These are phyloP conservation scores for Atta texana DNA, from an alignment of 1,140 invertebrate genomes.

Conservation along the genomic window DNA sequence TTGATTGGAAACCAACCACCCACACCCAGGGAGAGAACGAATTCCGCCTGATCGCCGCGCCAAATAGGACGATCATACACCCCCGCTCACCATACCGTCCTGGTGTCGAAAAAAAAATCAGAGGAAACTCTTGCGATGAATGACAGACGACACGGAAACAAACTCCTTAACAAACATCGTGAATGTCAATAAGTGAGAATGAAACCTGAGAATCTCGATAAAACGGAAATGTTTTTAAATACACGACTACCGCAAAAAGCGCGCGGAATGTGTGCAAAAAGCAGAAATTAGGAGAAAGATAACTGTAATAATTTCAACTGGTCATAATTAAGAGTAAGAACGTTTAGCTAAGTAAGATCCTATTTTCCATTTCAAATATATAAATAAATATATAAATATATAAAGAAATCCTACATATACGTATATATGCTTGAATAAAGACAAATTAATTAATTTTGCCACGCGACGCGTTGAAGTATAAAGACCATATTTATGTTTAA, in stretches of 20 bases:
- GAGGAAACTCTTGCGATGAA: not conserved
- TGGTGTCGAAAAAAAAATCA: constrained; percentile 76
- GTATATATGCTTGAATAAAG: not conserved
- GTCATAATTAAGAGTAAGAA: not conserved
- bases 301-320: not conserved
- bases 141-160: not conserved
- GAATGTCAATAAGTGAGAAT: not conserved
- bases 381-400: not conserved
- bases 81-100: constrained; percentile 69
- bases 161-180: not conserved
- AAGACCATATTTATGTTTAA: not conserved
- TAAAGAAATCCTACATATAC: not conserved
- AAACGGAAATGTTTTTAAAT: not conserved
- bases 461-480: not conserved
- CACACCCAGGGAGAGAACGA: constrained; percentile 67
- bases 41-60: constrained; percentile 72
- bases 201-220: not conserved
- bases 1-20: constrained; percentile 85
- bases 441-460: not conserved
- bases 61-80: constrained; percentile 37
- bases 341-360: not conserved
- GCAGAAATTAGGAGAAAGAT: not conserved
- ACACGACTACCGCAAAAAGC: not conserved
- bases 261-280: not conserved
- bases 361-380: not conserved